phyloP scores from a whole-genome alignment of 2,797 vertebrate genomes.

The Acridotheres tristis region DNA sequence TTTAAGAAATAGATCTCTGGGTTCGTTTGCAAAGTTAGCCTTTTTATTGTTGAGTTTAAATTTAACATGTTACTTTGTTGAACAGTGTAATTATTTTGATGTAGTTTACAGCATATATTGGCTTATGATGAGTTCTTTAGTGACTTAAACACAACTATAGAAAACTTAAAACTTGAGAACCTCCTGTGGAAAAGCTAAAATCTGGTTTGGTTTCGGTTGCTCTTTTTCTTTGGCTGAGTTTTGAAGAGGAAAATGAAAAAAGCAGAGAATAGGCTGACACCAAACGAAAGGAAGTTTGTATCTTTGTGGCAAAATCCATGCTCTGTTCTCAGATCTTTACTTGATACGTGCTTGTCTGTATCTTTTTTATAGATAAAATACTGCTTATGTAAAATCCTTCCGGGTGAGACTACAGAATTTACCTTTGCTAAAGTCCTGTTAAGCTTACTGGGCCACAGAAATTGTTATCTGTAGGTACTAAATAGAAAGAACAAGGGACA shows the following conservation, averaged over 20 bases:
- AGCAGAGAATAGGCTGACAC: accelerated
- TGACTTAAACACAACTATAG: neutral
- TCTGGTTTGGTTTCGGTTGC: neutral
- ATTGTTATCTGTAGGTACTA: neutral
- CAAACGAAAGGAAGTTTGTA: neutral
- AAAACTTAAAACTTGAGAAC: neutral
- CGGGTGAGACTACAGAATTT: neutral
- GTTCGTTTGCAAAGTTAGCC: neutral
- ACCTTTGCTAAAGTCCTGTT: neutral
- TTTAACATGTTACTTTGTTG: neutral
- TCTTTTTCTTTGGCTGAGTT: neutral
- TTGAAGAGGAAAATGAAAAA: neutral
- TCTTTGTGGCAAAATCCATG: neutral
- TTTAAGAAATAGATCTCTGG: neutral
- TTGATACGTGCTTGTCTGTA: accelerated
- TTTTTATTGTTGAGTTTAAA: neutral
- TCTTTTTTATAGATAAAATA: neutral
- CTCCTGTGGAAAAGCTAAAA: neutral
- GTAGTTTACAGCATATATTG: neutral
- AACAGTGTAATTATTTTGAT: neutral
- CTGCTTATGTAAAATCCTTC: neutral
- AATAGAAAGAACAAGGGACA: neutral
- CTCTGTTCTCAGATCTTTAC: neutral
- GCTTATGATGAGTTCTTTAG: neutral
- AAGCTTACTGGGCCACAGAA: neutral